Evolutionary conservation across 2,113 vertebrate genomes (phyloP).

Genomic region (Hemiprocne comata): DNA sequence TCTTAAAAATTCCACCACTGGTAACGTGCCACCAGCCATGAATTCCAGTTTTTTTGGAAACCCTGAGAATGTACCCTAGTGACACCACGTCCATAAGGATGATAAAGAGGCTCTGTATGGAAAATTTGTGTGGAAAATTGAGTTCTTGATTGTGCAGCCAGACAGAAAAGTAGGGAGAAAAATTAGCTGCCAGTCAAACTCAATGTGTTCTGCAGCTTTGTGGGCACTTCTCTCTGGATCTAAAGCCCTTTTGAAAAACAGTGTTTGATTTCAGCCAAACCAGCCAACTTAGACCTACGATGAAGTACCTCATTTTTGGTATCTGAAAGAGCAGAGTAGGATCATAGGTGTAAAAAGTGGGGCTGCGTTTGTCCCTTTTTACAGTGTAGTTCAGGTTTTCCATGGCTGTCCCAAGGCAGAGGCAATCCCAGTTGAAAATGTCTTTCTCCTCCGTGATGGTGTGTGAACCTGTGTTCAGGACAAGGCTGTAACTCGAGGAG

Average conservation of each 20-base stretch:
- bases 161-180: background rate
- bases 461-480: background rate
- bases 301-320: background rate
- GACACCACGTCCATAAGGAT: background rate
- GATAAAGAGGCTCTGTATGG: background rate
- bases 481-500: background rate
- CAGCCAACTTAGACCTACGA: background rate
- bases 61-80: background rate
- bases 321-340: background rate
- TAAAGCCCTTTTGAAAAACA: background rate
- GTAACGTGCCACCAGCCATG: background rate
- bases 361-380: background rate
- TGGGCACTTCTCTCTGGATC: background rate
- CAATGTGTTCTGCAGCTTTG: background rate
- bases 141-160: background rate
- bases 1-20: background rate
- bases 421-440: background rate
- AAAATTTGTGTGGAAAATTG: background rate
- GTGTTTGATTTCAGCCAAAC: background rate
- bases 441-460: background rate
- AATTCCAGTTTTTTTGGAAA: background rate
- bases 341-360: background rate
- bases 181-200: background rate
- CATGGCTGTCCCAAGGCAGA: background rate
- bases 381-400: background rate